Base-by-base conservation (phyloP, 2,888 invertebrate species). In the Antheraea yamamai region DNA sequence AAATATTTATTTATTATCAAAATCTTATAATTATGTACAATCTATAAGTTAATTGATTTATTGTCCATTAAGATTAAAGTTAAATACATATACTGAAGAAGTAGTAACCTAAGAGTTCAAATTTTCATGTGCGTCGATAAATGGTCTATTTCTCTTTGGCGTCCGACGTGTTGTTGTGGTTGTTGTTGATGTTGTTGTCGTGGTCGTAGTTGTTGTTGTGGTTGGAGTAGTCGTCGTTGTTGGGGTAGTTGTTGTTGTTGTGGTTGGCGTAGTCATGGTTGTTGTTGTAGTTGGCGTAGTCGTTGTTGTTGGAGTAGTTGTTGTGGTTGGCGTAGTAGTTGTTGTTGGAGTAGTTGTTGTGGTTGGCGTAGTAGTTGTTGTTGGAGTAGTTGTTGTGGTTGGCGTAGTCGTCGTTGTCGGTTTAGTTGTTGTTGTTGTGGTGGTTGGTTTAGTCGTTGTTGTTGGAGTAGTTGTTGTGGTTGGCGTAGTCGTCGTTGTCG, bases 401-500 rank as follows among this genome's bases (percentile, higher is more conserved):
- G 80, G 76, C 8, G 78, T 72, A 4, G 78, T 77, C 20, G 74
- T 55, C 4, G 30, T 72, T 4, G 74, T 61, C 0, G 74, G 52
- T 1, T 75, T 72, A 0, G 78, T 20, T 14, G 76, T 75, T 23
- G 76, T 72, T 0, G 77, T 26, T 20, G 75, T 55, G 10, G 76
- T 47, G 3, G 79, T 72, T 0, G 79, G 70, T 7, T 79, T 78
- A 1, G 79, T 61, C 1, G 80, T 64, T 2, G 80, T 61, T 0
- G 79, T 76, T 1, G 82, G 74, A 0, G 81, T 73, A 0, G 78
- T 72, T 14, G 80, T 75, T 10, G 78, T 68, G 4, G 78, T 75
- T 1, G 78, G 75, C 1, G 78, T 77, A 0, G 81, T 75, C 0
- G 78, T 73, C 3, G 80, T 72, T 0, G 78, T 61, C 10, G 79